A percentile compares a stretch with the other conserved stretches of the same genome.
Evolutionary conservation across 2,797 vertebrate genomes (phyloP).

Genomic region (Melanotaenia trifasciata): DNA sequence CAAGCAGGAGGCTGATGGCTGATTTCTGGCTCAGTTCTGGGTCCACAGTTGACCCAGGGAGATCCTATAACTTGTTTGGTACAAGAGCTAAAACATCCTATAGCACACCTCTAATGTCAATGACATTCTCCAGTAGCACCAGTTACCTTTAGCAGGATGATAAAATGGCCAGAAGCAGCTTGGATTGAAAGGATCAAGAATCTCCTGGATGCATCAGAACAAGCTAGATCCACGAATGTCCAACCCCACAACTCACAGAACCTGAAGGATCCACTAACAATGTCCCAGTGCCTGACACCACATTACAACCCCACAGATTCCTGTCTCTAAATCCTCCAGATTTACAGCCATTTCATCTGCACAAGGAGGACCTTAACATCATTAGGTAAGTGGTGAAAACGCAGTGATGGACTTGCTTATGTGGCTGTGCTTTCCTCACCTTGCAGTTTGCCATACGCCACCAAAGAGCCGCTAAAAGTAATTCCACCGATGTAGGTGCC

Average conservation of each 20-base stretch:
- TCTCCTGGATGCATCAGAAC: not conserved
- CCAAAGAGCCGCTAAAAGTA: slow-evolving; percentile 85
- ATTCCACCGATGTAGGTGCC: slow-evolving; percentile 83
- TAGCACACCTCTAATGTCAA: not conserved
- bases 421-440: slow-evolving; percentile 52
- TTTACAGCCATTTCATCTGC: too few relatives aligned
- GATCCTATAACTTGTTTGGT: not conserved
- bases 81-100: not conserved
- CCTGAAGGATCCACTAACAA: not conserved
- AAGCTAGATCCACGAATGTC: not conserved
- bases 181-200: not conserved
- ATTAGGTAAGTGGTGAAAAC: not conserved
- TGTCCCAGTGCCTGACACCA: not conserved
- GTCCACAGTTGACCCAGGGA: not conserved
- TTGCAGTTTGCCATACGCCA: slow-evolving; percentile 85
- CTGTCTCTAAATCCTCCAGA: not conserved
- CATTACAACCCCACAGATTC: not conserved
- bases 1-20: not conserved
- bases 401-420: not conserved
- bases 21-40: not conserved
- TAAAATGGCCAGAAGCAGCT: not conserved
- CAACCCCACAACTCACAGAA: not conserved
- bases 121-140: not conserved
- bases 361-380: not conserved
- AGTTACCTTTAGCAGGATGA: not conserved